Evolutionary conservation across 2,113 vertebrate species (phyloP).

Genomic region (Hyaena hyaena): DNA sequence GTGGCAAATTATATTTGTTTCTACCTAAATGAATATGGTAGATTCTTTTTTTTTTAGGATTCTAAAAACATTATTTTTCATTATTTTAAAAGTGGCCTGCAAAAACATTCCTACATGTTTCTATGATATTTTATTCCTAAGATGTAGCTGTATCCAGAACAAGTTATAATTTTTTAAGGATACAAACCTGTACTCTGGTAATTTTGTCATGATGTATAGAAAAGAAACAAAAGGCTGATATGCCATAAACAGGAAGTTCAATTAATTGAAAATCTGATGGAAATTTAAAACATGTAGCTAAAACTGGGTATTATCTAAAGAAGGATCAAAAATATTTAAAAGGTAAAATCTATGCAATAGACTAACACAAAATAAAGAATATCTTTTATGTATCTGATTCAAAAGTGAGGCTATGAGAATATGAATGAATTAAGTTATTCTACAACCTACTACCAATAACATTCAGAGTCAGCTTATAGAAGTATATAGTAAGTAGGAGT

Average conservation of each 20-base stretch:
- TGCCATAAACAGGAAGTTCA: not conserved
- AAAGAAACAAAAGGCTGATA: not conserved
- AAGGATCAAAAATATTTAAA: not conserved
- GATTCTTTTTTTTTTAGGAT: not conserved
- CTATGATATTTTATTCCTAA: not conserved
- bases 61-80: not conserved
- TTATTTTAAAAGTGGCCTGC: not conserved
- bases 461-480: not conserved
- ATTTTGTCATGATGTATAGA: not conserved
- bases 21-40: not conserved
- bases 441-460: not conserved
- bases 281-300: not conserved
- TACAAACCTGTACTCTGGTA: not conserved
- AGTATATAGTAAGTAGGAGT: not conserved
- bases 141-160: not conserved
- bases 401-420: not conserved
- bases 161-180: constrained; percentile 17
- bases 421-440: not conserved
- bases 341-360: not conserved
- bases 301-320: not conserved
- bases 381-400: not conserved
- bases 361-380: not conserved
- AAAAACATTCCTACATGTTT: not conserved
- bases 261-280: not conserved
- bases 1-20: not conserved